phyloP scores from a whole-genome alignment of 2,797 vertebrate genomes.

The Phrynocephalus forsythii region DNA sequence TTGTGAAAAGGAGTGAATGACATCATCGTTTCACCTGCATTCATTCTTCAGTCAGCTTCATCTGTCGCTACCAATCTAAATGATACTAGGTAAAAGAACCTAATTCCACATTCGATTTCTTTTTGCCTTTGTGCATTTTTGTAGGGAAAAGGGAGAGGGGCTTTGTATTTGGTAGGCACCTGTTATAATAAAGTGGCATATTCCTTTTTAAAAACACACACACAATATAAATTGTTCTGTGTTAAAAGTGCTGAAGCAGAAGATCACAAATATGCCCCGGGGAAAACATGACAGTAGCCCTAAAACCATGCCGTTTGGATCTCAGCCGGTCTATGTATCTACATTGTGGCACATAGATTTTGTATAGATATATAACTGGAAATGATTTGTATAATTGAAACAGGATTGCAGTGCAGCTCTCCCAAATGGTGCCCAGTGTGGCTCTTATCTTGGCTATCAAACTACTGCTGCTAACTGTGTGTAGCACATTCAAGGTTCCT shows the following conservation, averaged over 20 bases:
- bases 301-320: background rate
- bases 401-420: too few relatives aligned
- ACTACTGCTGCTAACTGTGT: too few relatives aligned
- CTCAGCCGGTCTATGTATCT: background rate
- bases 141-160: background rate
- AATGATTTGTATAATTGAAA: too few relatives aligned
- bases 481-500: too few relatives aligned
- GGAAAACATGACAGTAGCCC: background rate
- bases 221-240: background rate
- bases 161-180: constrained; percentile 13
- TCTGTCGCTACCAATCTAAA: constrained; percentile 17
- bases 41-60: constrained; percentile 48
- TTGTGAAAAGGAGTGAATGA: constrained; percentile 54
- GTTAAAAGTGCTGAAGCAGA: background rate
- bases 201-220: background rate
- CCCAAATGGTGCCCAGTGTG: too few relatives aligned
- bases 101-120: constrained; percentile 34
- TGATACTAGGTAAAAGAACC: background rate
- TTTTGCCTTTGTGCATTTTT: background rate
- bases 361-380: background rate
- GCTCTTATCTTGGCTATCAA: too few relatives aligned
- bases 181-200: background rate
- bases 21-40: constrained; percentile 41
- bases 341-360: background rate
- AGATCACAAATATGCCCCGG: background rate